Conservation (phyloP, 2,797 vertebrate species). For the Hydrophis major region DNA sequence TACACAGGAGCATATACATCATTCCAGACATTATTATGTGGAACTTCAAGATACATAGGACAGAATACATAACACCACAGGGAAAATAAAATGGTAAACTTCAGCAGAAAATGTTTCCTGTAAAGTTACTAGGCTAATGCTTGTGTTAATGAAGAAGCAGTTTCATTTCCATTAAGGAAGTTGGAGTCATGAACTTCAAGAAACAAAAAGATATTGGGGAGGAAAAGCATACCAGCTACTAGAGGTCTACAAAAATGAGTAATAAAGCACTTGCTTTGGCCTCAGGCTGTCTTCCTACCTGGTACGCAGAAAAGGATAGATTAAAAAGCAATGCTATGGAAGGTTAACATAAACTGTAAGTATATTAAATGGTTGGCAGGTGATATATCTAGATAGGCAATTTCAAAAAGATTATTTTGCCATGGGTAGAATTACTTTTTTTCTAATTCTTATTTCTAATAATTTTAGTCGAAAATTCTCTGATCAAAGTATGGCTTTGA, state of each 20-base stretch:
- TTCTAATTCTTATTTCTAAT: conserved; percentile 53
- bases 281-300: conserved; percentile 40
- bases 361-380: conserved; percentile 54
- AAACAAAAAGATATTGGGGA: conserved; percentile 37
- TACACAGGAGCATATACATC: not conserved
- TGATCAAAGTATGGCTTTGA: conserved; percentile 29
- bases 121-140: conserved; percentile 35
- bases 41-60: not conserved
- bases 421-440: conserved; percentile 42
- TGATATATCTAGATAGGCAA: conserved; percentile 53
- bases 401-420: conserved; percentile 40
- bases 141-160: conserved; percentile 36
- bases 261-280: conserved; percentile 34
- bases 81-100: conserved; percentile 23
- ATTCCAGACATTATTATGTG: not conserved
- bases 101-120: conserved; percentile 22
- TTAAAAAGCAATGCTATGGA: conserved; percentile 47
- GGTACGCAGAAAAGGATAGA: conserved; percentile 28
- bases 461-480: conserved; percentile 43
- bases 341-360: conserved; percentile 55
- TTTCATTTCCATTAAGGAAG: conserved; percentile 40
- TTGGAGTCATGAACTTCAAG: conserved; percentile 16
- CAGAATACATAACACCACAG: not conserved
- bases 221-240: conserved; percentile 7
- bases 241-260: conserved; percentile 27